Percentiles rank a stretch among this genome's conserved stretches.
Evolutionary conservation across 2,888 invertebrate species (phyloP).

Genomic region (Macrosoma leucophasiata): DNA sequence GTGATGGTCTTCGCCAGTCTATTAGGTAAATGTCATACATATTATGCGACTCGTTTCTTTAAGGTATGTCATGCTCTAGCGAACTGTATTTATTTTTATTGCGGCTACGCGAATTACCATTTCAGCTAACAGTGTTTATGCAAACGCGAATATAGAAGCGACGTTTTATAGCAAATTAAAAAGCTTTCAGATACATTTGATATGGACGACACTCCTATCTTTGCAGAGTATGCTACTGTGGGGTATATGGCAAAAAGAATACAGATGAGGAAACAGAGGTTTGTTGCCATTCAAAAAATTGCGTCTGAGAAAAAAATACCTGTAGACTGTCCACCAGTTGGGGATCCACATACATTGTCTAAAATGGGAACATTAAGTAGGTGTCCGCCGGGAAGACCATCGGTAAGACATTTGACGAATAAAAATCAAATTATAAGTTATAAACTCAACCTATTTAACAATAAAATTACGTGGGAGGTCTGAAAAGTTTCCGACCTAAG

Average conservation of each 20-base stretch:
- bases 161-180: neutral
- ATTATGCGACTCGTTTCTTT: no score
- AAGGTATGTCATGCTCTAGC: no score
- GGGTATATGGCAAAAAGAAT: conserved; percentile 98
- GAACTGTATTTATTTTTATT: conserved; percentile 41
- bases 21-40: no score
- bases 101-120: conserved; percentile 29
- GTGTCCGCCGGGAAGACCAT: conserved; percentile 70
- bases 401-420: conserved; percentile 63
- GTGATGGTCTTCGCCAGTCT: conserved; percentile 99
- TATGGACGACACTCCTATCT: conserved; percentile 34
- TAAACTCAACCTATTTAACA: no score
- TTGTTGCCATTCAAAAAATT: conserved; percentile 92
- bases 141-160: conserved; percentile 13
- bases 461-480: no score
- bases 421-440: no score
- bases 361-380: conserved; percentile 86
- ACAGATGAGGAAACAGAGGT: conserved; percentile 96
- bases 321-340: conserved; percentile 84
- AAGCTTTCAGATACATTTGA: conserved; percentile 8
- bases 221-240: conserved; percentile 96
- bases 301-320: conserved; percentile 93
- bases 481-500: no score
- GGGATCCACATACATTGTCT: conserved; percentile 80
- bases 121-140: no score